Base-by-base conservation (phyloP, 2,888 invertebrate species). In the Agonopterix arenella region DNA sequence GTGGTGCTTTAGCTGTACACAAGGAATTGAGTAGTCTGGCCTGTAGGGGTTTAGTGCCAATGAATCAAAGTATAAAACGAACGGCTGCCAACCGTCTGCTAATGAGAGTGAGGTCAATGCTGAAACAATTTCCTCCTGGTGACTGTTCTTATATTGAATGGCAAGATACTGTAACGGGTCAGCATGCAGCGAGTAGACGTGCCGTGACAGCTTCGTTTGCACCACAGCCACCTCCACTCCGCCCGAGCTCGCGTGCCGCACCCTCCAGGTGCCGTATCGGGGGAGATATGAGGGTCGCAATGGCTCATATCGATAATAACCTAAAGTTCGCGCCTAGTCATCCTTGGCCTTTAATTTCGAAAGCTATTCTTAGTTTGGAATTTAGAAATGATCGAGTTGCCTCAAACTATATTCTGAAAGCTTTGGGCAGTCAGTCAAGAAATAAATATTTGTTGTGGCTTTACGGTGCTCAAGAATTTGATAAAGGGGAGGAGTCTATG, bases 201-300 rank as follows among this genome's bases (percentile, higher is more conserved):
- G 86, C 88, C 9, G 85, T 89, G 1, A 76, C 80, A 10, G 70
- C 83, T 43, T 88, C 89, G 0, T 89, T 89, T 64, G 77, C 74
- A 49, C 85, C 89, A 0, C 83, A 80, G 53, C 72, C 81, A 13
- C 80, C 81, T 8, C 64, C 60, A 8, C 55, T 52, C 11, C 74
- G 70, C 7, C 41, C 55, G 18, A 62, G 79, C 1, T 49, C 68
- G 5, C 67, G 61, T 3, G 50, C 59, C n/a, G 73, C 83, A 42
- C 74, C 78, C 4, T 67, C 81, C 1, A 70, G 83, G 58, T 67
- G 74, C 54, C 71, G 77, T 11, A 63, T 76, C 40, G 80, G 78
- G 9, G 83, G 79, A 37, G 80, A 86, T 53, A 55, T 48, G 16
- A 71, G 70, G 61, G 68, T 83, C 49, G 73, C 80, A 8, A 63